A percentile compares a stretch with the other conserved stretches of the same genome.
Conservation (phyloP, 2,113 vertebrate genomes). For the Atrichornis clamosus region DNA sequence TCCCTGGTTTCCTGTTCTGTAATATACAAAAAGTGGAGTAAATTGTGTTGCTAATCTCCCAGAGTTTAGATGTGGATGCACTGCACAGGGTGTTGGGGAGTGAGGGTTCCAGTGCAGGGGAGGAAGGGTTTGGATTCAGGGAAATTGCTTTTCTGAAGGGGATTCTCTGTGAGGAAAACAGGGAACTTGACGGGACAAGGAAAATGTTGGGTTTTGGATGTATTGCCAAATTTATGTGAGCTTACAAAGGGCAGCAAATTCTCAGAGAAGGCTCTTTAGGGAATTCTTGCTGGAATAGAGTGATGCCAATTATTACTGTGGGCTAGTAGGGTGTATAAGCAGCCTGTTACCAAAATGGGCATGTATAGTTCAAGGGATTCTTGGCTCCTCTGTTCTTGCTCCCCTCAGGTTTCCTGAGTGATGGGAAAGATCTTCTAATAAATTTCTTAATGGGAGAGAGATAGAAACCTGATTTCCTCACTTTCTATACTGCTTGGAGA, state of each 20-base stretch:
- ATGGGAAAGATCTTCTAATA: not conserved
- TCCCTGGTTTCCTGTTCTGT: not conserved
- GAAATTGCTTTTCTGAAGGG: not conserved
- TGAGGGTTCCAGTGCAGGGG: not conserved
- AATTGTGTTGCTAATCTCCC: not conserved
- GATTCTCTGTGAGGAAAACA: not conserved
- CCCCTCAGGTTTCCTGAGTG: not conserved
- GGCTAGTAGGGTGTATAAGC: not conserved
- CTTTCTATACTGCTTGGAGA: not conserved
- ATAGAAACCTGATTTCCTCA: not conserved
- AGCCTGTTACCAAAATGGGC: not conserved
- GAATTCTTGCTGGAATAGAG: not conserved
- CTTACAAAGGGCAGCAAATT: not conserved
- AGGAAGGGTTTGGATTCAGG: not conserved
- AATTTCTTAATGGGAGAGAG: not conserved
- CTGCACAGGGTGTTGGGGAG: not conserved
- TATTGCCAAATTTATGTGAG: not conserved
- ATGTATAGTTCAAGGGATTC: not conserved
- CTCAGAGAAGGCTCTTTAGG: not conserved
- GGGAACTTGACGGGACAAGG: not conserved
- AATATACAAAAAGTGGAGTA: not conserved
- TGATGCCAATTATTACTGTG: accelerated
- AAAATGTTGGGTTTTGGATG: not conserved
- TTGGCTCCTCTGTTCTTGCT: not conserved
- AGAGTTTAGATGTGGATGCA: not conserved